phyloP scores from a whole-genome alignment of 2,113 vertebrate species.

The Eublepharis macularius region DNA sequence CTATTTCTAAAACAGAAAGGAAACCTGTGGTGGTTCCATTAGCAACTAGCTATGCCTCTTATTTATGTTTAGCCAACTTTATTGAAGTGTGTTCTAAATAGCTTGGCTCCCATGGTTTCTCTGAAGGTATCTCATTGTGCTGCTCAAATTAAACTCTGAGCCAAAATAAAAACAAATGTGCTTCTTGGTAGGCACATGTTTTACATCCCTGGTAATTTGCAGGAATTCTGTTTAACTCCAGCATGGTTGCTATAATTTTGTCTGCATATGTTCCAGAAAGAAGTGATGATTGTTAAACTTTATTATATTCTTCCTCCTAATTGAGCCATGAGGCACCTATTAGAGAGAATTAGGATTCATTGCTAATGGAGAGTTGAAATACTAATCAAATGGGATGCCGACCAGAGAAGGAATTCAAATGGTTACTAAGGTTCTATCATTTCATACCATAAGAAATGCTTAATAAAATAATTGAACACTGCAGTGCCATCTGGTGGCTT shows the following conservation, averaged over 20 bases:
- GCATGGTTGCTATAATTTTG: slow-evolving; percentile 14
- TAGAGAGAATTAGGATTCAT: slow-evolving; percentile 31
- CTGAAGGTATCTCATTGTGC: slow-evolving; percentile 12
- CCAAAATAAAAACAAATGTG: slow-evolving; percentile 17
- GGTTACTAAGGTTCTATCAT: slow-evolving; percentile 4
- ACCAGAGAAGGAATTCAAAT: slow-evolving; percentile 40
- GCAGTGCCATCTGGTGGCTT: slow-evolving; percentile 74
- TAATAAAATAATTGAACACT: slow-evolving; percentile 61
- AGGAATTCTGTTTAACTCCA: slow-evolving; percentile 12
- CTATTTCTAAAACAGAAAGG: slow-evolving; percentile 24
- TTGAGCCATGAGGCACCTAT: slow-evolving; percentile 33
- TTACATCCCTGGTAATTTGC: slow-evolving; percentile 1
- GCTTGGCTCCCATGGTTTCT: slow-evolving; percentile 42
- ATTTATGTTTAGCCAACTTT: slow-evolving; percentile 38
- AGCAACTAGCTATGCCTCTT: slow-evolving; percentile 19
- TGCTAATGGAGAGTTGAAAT: slow-evolving; percentile 46
- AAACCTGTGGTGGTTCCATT: slow-evolving; percentile 27
- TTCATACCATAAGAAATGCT: slow-evolving; percentile 26
- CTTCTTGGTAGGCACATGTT: slow-evolving; percentile 8
- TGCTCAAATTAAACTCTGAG: slow-evolving; percentile 16
- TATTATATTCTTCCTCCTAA: slow-evolving; percentile 29
- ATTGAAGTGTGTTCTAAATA: slow-evolving; percentile 33
- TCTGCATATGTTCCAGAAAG: slow-evolving; percentile 3
- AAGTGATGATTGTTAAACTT: slow-evolving; percentile 22
- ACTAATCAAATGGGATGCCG: slow-evolving; percentile 45